Evolutionary conservation across 2,797 vertebrate genomes (phyloP), one percentile per base, ranked within the genome.

Genomic region (Oophaga sylvatica): DNA sequence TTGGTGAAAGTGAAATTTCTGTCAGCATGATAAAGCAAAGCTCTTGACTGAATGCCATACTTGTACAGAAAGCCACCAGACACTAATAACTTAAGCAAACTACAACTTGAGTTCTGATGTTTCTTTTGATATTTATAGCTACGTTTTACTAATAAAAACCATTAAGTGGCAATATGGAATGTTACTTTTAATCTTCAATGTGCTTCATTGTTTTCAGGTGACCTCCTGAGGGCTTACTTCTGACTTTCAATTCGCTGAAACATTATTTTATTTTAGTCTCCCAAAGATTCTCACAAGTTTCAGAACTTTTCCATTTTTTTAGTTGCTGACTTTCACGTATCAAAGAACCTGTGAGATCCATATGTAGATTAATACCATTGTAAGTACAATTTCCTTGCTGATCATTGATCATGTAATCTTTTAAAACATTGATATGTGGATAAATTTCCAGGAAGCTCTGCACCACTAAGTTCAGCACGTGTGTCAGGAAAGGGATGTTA

Each of bases 21-120:
- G 60, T 85, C 83, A 78, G 83, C 63, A 78, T 81, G 63, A 89
- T 89, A 82, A 83, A 81, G 62, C 79, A 76, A 77, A 60, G 53
- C 71, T 86, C 83, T 83, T 89, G 84, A 86, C 79, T 19, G 63
- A 75, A 78, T 89, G 71, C 80, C 73, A 89, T 79, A 70, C 45
- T 79, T 57, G 15, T 62, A 83, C 71, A 13, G 63, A 86, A 89
- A 89, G 48, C 80, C 84, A 89, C 84, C 67, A 86, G 71, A 86
- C 84, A 83, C 71, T 89, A 89, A 89, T 89, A 89, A 71, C 88
- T 83, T 78, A 86, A 89, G 80, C 63, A 89, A 86, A 89, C 84
- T 86, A 86, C 73, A 86, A 79, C 53, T 53, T 78, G 63, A 86
- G 70, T 81, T 83, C 62, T 89, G 84, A 89, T 86, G 67, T 77